phyloP scores from a whole-genome alignment of 2,113 vertebrate genomes.

The Apeltes quadracus region DNA sequence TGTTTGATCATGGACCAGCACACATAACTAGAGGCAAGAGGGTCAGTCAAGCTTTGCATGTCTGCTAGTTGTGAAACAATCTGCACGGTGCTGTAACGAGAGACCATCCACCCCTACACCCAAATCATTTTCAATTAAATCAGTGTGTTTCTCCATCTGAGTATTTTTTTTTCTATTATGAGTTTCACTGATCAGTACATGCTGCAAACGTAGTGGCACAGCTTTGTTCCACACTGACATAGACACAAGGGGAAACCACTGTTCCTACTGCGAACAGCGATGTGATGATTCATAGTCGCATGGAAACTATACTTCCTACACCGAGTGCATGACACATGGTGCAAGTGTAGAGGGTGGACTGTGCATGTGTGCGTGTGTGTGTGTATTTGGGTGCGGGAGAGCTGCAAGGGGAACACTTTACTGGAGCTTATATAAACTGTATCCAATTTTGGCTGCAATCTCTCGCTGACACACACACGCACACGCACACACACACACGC shows the following conservation, averaged over 20 bases:
- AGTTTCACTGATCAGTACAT: neutral
- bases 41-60: neutral
- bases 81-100: neutral
- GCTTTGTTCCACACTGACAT: neutral
- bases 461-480: neutral
- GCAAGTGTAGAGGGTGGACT: neutral
- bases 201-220: neutral
- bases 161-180: neutral
- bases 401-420: neutral
- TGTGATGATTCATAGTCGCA: neutral
- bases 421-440: neutral
- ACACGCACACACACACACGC: conserved; percentile 13
- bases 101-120: neutral
- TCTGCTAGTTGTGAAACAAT: neutral
- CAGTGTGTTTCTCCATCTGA: neutral
- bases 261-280: neutral
- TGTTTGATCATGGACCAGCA: neutral
- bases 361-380: neutral
- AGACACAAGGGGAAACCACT: neutral
- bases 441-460: conserved; percentile 7
- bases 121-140: neutral
- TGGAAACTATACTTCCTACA: conserved; percentile 19
- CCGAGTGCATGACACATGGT: conserved; percentile 13
- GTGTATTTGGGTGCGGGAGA: neutral
- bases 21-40: neutral